Evolutionary conservation across 2,113 vertebrate genomes (phyloP), one percentile per base, ranked within the genome.

Genomic region (Ancistrus triradiatus): DNA sequence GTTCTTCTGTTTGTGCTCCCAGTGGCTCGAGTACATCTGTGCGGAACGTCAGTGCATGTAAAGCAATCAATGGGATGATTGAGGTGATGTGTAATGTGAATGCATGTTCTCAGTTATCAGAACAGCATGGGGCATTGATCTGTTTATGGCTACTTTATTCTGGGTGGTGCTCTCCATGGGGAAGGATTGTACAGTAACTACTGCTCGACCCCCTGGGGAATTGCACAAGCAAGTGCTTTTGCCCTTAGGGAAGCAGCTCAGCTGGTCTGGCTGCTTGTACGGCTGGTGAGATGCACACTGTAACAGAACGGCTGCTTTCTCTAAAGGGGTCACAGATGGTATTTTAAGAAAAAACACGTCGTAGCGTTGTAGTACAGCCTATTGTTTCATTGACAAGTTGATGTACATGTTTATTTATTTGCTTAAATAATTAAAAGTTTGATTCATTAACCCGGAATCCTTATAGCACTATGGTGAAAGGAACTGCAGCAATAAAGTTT

Each of bases 91-190:
- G 66, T 79, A 74, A 80, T 70, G 59, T 69, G 78, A 71, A 82
- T 80, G 79, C 70, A 77, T 80, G 79, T 78, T 69, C 79, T 73
- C 67, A 72, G 69, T 78, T 71, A 80, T 81, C 66, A 79, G 70
- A 77, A 65, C 70, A 77, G 72, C 68, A 33, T 64, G 74, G 24
- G 51, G 42, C 74, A 81, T 81, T 78, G 77, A 83, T 81, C 78
- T 79, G 75, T 63, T 63, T 62, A 72, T 55, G 65, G 52, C 65
- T 69, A 69, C 63, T 59, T 69, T 55, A 66, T 68, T 64, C 70
- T 59, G 58, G 62, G 33, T 52, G 19, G 42, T 65, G 59, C 27
- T 51, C 59, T 22, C 42, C 21, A 21, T 33, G 43, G 59, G 66
- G 53, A 35, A 66, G 61, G 63, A 48, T 21, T 57, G 59, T 68